Conservation (phyloP, 92 coral and sea anemone genomes). For the Phenganax subtilis region DNA sequence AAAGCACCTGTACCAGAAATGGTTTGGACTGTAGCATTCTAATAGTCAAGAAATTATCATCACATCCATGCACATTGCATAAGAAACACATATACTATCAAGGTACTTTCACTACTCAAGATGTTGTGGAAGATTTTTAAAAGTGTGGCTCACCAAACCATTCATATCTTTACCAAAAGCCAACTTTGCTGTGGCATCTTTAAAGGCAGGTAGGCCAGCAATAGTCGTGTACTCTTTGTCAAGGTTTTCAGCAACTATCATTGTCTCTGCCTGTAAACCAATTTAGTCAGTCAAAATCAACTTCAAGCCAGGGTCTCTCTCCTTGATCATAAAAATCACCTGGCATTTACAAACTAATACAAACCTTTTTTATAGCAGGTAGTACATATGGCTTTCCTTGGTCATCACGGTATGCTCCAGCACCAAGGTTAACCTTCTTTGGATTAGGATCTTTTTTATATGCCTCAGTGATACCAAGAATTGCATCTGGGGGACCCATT, state of each 20-base stretch:
- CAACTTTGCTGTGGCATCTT: slow-evolving; percentile 69
- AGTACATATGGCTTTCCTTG: slow-evolving; percentile 92
- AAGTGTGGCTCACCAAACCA: slow-evolving; percentile 57
- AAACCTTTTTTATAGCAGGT: slow-evolving; percentile 85
- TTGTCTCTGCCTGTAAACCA: slow-evolving; percentile 73
- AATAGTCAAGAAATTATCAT: neutral
- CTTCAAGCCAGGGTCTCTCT: neutral
- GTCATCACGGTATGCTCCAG: slow-evolving; percentile 95
- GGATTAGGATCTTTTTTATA: slow-evolving; percentile 85
- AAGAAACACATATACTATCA: no score
- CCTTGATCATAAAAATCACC: neutral
- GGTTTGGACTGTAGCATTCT: slow-evolving; percentile 94
- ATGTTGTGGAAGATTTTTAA: neutral
- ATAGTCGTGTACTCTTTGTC: slow-evolving; percentile 97
- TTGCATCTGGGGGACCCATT: slow-evolving; percentile 98
- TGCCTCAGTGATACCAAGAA: slow-evolving; percentile 96
- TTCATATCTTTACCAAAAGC: slow-evolving; percentile 93
- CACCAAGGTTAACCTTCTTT: slow-evolving; percentile 91
- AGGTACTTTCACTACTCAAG: no score
- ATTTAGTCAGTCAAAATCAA: neutral
- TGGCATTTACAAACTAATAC: neutral
- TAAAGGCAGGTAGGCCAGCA: slow-evolving; percentile 76
- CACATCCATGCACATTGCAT: no score
- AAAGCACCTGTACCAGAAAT: slow-evolving; percentile 98
- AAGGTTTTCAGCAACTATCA: slow-evolving; percentile 63